These are phyloP conservation scores for Drosophila albomicans DNA, from an alignment of 1,140 invertebrate species.

Conservation along the genomic window DNA sequence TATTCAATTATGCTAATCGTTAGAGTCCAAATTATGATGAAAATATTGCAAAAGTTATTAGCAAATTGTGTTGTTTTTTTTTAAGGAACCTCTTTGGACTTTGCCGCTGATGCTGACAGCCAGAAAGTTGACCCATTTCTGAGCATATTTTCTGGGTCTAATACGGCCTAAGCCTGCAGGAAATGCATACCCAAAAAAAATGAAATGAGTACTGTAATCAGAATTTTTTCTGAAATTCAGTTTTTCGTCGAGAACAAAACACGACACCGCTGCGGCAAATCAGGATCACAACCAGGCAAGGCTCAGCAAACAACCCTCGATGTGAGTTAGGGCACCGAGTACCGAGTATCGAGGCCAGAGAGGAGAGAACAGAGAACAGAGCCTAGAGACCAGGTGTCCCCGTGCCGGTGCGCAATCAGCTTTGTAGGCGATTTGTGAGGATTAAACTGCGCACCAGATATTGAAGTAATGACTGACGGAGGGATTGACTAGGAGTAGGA, in stretches of 20 bases:
- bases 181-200: conserved; percentile 43
- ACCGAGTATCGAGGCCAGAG: conserved; percentile 1
- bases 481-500: not conserved
- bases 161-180: conserved; percentile 71
- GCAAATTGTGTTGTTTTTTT: not conserved
- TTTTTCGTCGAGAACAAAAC: conserved; percentile 41
- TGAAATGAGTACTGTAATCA: conserved; percentile 25
- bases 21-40: not conserved
- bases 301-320: conserved; percentile 53
- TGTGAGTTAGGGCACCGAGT: conserved; percentile 5
- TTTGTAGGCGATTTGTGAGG: conserved; percentile 83
- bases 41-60: conserved; percentile 12
- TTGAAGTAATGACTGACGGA: not conserved
- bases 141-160: conserved; percentile 55
- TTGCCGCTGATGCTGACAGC: conserved; percentile 42
- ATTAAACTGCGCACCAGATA: conserved; percentile 76
- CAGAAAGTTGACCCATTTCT: conserved; percentile 56
- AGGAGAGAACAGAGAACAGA: too few species aligned
- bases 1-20: conserved; percentile 10
- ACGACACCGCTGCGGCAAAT: conserved; percentile 42
- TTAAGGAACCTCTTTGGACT: conserved; percentile 20
- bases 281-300: conserved; percentile 31
- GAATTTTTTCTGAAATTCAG: conserved; percentile 32
- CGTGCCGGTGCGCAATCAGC: conserved; percentile 80
- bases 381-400: conserved; percentile 56